Evolutionary conservation across 1,140 invertebrate genomes (phyloP), one percentile per base, ranked within the genome.

Genomic region (Vanessa atalanta): DNA sequence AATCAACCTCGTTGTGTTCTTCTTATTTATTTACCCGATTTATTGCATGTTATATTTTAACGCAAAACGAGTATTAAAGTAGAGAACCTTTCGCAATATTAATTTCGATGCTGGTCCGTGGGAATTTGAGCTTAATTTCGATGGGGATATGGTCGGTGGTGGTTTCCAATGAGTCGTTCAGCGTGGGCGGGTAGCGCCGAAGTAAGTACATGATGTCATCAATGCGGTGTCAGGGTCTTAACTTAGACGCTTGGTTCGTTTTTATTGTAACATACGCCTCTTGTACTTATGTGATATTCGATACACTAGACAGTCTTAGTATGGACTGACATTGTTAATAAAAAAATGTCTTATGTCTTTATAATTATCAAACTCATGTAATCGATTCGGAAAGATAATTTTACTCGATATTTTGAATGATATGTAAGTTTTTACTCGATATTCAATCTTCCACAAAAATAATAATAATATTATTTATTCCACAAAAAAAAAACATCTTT

Each of bases 151-250:
- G 53, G 43, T 20, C 20, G 31, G n/a, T 16, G 48, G 37, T 37
- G 9, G n/a, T 65, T 43, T 26, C 37, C 20, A 13, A 37, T 65
- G 64, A 2, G 14, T 48, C 14, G 20, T 51, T 43, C 7, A 9
- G 60, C 66, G 72, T 74, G 61, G 72, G 72, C 66, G 71, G 61
- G 31, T 68, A 55, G 47, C 60, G 63, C 37, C 55, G 20, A 68
- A 69, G 50, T 65, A 53, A 63, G 26, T 31, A 23, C 11, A 69
- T 74, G 72, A 74, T 74, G 72, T 74, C 72, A 74, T 74, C 72
- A 47, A 20, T 65, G 37, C 60, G 47, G 53, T 66, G 65, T 66
- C 64, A 51, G 64, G 71, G 64, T 37, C 67, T 65, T 69, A 31
- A 65, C 72, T 69, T 70, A 48, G 66, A 47, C 31, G 57, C 50